Conservation (phyloP, 2,888 invertebrate genomes). For the Chaetogeoica ovagalla region DNA sequence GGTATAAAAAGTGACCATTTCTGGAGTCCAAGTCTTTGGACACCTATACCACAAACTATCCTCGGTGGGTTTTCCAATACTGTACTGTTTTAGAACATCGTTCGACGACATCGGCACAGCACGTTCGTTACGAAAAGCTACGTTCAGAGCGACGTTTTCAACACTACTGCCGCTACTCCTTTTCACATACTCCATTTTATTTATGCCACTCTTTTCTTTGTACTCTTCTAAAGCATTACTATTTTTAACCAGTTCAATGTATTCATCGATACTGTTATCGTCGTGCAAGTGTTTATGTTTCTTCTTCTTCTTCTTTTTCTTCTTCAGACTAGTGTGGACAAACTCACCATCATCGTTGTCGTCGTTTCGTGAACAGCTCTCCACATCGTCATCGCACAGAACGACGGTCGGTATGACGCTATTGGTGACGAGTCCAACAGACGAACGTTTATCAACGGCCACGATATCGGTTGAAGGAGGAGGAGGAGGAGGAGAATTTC, state of each 20-base stretch:
- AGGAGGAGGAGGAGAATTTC: neutral
- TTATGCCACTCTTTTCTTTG: conserved; percentile 35
- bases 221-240: conserved; percentile 33
- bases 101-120: conserved; percentile 10
- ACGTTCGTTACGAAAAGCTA: conserved; percentile 22
- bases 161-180: neutral
- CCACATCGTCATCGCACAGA: conserved; percentile 4
- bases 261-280: conserved; percentile 19
- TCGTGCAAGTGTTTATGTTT: neutral
- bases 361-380: neutral
- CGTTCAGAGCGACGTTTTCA: conserved; percentile 31
- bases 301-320: conserved; percentile 32
- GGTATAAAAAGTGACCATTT: conserved; percentile 50
- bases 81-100: conserved; percentile 47
- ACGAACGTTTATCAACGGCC: neutral
- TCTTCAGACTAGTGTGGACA: conserved; percentile 24
- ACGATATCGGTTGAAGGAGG: neutral
- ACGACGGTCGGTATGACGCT: conserved; percentile 17
- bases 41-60: conserved; percentile 38
- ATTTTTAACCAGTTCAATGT: conserved; percentile 29
- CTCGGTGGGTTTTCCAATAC: conserved; percentile 41
- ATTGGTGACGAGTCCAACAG: neutral
- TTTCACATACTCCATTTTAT: conserved; percentile 11
- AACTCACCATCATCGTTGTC: neutral
- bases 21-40: conserved; percentile 45